Evolutionary conservation across 2,113 vertebrate genomes (phyloP).

Genomic region (Bos indicus): DNA sequence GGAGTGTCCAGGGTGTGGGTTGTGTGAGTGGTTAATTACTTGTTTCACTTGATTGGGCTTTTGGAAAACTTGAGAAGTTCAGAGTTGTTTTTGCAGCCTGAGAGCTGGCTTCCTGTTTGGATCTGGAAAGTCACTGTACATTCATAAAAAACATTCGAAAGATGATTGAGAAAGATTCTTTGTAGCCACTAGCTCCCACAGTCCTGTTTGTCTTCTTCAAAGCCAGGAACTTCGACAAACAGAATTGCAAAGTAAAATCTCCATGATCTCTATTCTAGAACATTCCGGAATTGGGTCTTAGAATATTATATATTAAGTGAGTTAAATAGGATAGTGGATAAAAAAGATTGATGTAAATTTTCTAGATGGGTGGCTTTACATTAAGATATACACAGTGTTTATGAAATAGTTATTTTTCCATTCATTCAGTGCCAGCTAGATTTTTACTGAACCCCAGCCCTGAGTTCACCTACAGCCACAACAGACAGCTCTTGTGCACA

Average conservation of each 20-base stretch:
- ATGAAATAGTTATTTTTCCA: slow-evolving; percentile 6
- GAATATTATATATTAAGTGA: background rate
- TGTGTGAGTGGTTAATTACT: background rate
- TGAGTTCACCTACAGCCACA: background rate
- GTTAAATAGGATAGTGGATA: background rate
- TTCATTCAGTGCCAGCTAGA: background rate
- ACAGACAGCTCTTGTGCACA: background rate
- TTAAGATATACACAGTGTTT: background rate
- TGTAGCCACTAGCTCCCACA: background rate
- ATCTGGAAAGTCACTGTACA: background rate
- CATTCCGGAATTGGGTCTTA: background rate
- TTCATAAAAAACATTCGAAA: background rate
- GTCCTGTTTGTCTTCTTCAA: background rate
- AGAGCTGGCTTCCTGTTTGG: background rate
- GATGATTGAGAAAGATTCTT: background rate
- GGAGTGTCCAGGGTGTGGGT: background rate
- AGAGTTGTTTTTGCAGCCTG: slow-evolving; percentile 30
- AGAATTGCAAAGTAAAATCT: background rate
- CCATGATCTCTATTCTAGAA: background rate
- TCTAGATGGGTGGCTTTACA: background rate
- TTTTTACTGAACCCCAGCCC: background rate
- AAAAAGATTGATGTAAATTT: background rate
- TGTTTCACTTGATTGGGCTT: background rate
- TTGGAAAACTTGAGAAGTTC: slow-evolving; percentile 40
- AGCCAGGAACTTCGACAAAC: background rate